These are phyloP conservation scores for Otolemur crassicaudatus DNA, from an alignment of 2,797 vertebrate species.

Conservation along the genomic window DNA sequence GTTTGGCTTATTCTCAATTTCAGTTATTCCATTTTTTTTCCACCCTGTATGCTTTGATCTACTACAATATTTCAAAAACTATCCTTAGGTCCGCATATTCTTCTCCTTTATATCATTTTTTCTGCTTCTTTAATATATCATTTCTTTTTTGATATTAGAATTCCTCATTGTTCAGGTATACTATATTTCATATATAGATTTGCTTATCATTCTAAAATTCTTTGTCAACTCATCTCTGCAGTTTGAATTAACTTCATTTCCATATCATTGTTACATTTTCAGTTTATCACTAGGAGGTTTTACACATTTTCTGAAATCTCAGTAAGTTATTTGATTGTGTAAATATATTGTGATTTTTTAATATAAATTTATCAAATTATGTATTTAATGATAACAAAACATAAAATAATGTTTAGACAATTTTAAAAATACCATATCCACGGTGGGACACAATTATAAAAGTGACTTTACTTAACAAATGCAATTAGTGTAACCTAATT, in stretches of 20 bases:
- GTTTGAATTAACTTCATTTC: constrained; percentile 1
- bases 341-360: neutral
- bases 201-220: constrained; percentile 21
- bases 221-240: neutral
- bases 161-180: neutral
- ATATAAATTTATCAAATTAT: neutral
- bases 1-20: neutral
- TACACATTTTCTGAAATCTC: constrained; percentile 9
- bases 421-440: neutral
- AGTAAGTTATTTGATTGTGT: neutral
- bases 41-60: neutral
- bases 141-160: neutral
- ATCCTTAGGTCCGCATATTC: neutral
- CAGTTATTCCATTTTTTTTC: neutral
- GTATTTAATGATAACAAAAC: constrained; percentile 3
- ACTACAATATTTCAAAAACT: neutral
- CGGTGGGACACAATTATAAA: too few species aligned
- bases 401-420: neutral
- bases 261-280: neutral
- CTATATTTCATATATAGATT: neutral
- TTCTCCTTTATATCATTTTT: constrained; percentile 18
- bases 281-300: neutral
- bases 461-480: too few species aligned
- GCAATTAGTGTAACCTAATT: too few species aligned
- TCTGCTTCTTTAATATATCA: neutral